Evolutionary conservation across 2,888 invertebrate species (phyloP), one percentile per base, ranked within the genome.

Genomic region (Athrips mouffetella): DNA sequence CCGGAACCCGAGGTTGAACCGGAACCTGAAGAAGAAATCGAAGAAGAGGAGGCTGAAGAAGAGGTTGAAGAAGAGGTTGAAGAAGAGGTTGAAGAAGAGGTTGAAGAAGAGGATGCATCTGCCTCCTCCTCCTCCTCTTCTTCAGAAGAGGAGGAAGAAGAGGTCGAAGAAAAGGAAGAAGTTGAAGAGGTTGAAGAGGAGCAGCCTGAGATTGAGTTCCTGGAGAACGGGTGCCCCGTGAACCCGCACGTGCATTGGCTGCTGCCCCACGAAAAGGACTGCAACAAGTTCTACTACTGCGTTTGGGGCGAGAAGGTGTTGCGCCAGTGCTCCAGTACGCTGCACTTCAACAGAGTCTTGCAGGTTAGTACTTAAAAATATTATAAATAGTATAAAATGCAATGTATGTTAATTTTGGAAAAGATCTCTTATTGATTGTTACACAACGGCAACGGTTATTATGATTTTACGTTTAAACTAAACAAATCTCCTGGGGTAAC

Each of bases 201-300:
- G 11, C 55, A 41, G 3, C 55, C 63, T 0, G 46, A 46, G 5
- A 30, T 42, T 5, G 67, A 69, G 1, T 75, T 77, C 59, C 62
- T 63, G 4, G 63, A 61, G 5, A 83, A 84, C 49, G 85, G 85
- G 2, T 86, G 85, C 56, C 86, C 86, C 1, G 67, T 68, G 0
- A 53, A 82, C 55, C 73, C 71, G 0, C 64, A 63, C 37, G 59
- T 76, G 16, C 81, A 81, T 61, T 79, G 77, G 81, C 62, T 84
- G 8, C 55, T 82, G 51, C 78, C 83, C 1, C 71, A 79, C 50
- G 69, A 67, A 47, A n/a, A 15, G 0, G 40, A 15, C 46, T 51
- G 57, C 8, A 64, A 77, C 45, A 55, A 61, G 3, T 86, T 82
- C 73, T 85, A 82, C 58, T 75, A 76, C 56, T 86, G 85, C 58